A percentile compares a stretch with the other conserved stretches of the same genome.
phyloP scores from a whole-genome alignment of 2,888 invertebrate genomes.

The Lithodes maja region DNA sequence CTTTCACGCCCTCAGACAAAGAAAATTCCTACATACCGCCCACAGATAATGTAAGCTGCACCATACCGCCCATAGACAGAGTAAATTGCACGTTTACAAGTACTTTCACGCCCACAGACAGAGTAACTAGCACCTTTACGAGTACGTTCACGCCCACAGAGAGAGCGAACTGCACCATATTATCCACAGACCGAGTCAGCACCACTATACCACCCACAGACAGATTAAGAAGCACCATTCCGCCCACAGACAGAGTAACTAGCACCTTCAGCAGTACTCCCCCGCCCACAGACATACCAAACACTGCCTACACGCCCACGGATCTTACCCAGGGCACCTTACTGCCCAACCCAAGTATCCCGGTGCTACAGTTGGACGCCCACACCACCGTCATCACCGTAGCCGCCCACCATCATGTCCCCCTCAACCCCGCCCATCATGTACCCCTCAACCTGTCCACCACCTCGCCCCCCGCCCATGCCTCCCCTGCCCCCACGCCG shows the following conservation, averaged over 20 bases:
- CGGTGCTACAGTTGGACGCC: constrained; percentile 57
- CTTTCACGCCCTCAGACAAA: not conserved
- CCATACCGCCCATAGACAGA: not conserved
- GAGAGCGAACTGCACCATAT: too few species aligned
- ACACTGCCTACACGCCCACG: constrained; percentile 8
- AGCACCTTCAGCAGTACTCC: not conserved
- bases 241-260: not conserved
- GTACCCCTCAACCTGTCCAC: constrained; percentile 65
- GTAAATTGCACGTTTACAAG: constrained; percentile 2
- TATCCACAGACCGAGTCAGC: not conserved
- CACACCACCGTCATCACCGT: constrained; percentile 58
- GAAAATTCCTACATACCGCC: not conserved
- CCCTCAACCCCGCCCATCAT: constrained; percentile 41
- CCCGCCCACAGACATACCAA: not conserved
- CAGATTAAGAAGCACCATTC: not conserved
- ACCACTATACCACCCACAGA: not conserved
- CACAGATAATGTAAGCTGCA: too few species aligned
- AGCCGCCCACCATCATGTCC: constrained; percentile 45
- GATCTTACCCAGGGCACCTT: not conserved
- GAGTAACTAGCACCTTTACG: not conserved
- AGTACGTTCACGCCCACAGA: not conserved
- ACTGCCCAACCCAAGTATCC: constrained; percentile 17
- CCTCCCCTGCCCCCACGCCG: constrained; percentile 52
- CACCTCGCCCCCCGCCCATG: constrained; percentile 43
- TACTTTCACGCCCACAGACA: not conserved